phyloP scores from a whole-genome alignment of 2,113 vertebrate genomes.

The Pachyramphus minor region DNA sequence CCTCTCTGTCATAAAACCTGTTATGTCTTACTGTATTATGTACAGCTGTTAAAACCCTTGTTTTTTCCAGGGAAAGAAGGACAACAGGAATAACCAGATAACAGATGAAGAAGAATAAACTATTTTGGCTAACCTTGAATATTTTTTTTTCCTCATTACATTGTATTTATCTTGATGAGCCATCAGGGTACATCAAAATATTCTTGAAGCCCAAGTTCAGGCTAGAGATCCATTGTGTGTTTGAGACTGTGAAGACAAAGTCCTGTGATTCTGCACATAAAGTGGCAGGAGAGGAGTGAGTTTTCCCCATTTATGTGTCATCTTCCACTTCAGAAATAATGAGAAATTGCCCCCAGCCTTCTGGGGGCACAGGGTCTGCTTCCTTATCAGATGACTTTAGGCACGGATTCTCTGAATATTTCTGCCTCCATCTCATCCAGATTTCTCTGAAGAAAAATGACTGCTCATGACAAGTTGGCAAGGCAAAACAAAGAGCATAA shows the following conservation, averaged over 20 bases:
- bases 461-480: slow-evolving; percentile 6
- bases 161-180: neutral
- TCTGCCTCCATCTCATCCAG: slow-evolving; percentile 23
- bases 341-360: neutral
- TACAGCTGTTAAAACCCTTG: neutral
- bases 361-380: neutral
- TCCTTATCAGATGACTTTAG: slow-evolving; percentile 29
- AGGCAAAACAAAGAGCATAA: neutral
- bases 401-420: slow-evolving; percentile 40
- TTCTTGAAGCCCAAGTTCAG: neutral
- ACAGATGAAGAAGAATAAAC: neutral
- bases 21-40: neutral
- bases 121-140: neutral
- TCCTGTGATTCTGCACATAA: neutral
- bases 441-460: slow-evolving; percentile 27
- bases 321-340: neutral
- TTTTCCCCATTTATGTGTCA: neutral
- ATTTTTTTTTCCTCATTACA: neutral
- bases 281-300: neutral
- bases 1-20: neutral
- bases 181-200: neutral
- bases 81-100: neutral
- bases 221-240: neutral
- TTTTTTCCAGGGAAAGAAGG: neutral
- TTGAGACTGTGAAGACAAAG: neutral